Evolutionary conservation across 64 coral and sea anemone genomes (phyloP), one percentile per base, ranked within the genome.

Genomic region (Orbicella faveolata): DNA sequence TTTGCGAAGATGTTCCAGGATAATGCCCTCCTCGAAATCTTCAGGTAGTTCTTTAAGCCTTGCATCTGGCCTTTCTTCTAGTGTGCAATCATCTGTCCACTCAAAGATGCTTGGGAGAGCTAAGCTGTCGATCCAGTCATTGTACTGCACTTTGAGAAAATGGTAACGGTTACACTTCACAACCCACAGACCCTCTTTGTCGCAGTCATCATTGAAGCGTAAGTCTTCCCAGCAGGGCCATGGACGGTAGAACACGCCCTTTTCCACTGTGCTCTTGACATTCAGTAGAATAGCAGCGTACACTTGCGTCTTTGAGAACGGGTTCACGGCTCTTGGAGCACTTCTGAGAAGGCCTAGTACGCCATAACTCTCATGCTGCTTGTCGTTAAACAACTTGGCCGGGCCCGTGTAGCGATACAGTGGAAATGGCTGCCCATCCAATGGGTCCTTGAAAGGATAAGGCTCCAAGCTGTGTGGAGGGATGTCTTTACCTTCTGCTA

Each of bases 171-270:
- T 83, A 63, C 80, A 90, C 55, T 83, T 90, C 19, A 84, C 79
- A 75, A 90, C 89, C 89, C 89, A 90, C 52, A 90, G 30, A 64
- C 79, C 89, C 23, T 70, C 89, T 83, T 90, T 83, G 68, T 90
- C 89, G 51, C 89, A 90, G n/a, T 90, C 89, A 55, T 90, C 89
- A 52, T 90, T 90, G 80, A 90, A 90, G 20, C 89, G 89, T 44
- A 90, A 53, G 57, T 90, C 89, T 61, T 90, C 89, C 89, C 89
- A 90, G 79, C 79, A 90, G 6, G 80, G 89, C 89, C 89, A 90
- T 80, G 89, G 79, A 21, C 89, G 89, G 69, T 90, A 90, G 16
- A 62, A 90, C 19, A 90, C 79, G 37, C 52, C 66, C n/a, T 75
- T 90, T 74, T 90, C 89, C 6, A 83, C 89, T 18, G 89, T 90